Evolutionary conservation across 2,113 vertebrate genomes (phyloP).

Genomic region (Hucho hucho): DNA sequence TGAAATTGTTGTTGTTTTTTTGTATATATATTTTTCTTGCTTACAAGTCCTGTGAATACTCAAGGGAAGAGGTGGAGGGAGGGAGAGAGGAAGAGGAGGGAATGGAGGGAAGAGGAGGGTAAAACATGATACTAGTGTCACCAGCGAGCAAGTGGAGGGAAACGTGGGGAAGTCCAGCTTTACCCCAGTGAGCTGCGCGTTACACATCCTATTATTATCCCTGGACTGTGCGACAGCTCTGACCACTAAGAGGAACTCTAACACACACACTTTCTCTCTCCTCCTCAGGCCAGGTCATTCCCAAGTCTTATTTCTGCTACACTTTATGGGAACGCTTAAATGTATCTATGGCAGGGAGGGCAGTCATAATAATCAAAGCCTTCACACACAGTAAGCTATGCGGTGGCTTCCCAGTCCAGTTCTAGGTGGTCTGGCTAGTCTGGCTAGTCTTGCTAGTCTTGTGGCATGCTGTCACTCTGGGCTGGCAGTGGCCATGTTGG

Average conservation of each 20-base stretch:
- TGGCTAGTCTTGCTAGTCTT: conserved; percentile 63
- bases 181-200: conserved; percentile 58
- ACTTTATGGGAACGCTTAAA: conserved; percentile 80
- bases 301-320: conserved; percentile 74
- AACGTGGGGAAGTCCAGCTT: conserved; percentile 77
- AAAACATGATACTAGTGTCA: conserved; percentile 67
- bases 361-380: conserved; percentile 75
- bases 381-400: conserved; percentile 55
- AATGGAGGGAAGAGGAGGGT: conserved; percentile 27
- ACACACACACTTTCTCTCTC: conserved; percentile 62
- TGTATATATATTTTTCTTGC: conserved; percentile 41
- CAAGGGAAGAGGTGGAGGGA: conserved; percentile 46
- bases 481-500: conserved; percentile 33
- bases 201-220: conserved; percentile 79
- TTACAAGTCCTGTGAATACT: conserved; percentile 48
- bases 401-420: conserved; percentile 62
- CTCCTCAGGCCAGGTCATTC: conserved; percentile 69
- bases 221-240: conserved; percentile 70
- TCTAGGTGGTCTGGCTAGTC: conserved; percentile 71
- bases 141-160: conserved; percentile 46
- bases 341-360: conserved; percentile 73
- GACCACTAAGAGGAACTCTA: conserved; percentile 72
- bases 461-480: conserved; percentile 52
- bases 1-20: conserved; percentile 43
- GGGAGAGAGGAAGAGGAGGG: conserved; percentile 34